Evolutionary conservation across 30 jellyfish, hydroid and myxozoan species (phyloP), one percentile per base, ranked within the genome.

Genomic region (Aurelia aurita): DNA sequence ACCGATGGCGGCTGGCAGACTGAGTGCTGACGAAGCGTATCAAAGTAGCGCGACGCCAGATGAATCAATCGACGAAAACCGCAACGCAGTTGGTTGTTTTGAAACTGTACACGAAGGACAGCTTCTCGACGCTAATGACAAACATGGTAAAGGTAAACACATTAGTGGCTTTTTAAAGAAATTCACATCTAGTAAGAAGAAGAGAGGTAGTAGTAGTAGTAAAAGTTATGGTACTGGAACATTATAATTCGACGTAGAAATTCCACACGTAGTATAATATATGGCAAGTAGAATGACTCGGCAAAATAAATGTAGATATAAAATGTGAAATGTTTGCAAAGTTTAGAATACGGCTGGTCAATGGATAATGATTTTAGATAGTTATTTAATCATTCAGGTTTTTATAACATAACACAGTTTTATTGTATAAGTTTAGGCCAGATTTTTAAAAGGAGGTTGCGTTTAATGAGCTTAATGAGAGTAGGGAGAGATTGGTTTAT

Each of bases 141-240:
- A 84, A 29, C 87, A 73, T 43, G 89, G 83, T n/a, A 89, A 89
- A 72, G 76, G 94, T 34, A 80, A 81, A 47, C 39, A 89, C 65
- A 32, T 89, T 19, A 68, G 95, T 51, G 97, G 97, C 28, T 89
- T 89, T 75, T 67, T 89, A 25, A 89, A 73, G 90, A 89, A 89
- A 70, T 89, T 89, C 69, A 72, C 93, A 1, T 69, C 97, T 15
- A 81, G 82, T 65, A 89, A 89, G 63, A 69, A 88, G 29, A 89
- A 89, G 83, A 89, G 85, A 76, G 55, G 31, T 29, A 20, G 76
- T 55, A 69, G 70, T 49, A 68, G 32, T 12, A 32, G 69, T 44
- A 72, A 73, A 65, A 68, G 32, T n/a, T 55, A 67, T 32, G 70
- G 88, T 34, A 70, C 92, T 55, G 85, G 88, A 21, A 89, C 97